Conservation (phyloP, 2,888 invertebrate species). For the Hedya salicella region DNA sequence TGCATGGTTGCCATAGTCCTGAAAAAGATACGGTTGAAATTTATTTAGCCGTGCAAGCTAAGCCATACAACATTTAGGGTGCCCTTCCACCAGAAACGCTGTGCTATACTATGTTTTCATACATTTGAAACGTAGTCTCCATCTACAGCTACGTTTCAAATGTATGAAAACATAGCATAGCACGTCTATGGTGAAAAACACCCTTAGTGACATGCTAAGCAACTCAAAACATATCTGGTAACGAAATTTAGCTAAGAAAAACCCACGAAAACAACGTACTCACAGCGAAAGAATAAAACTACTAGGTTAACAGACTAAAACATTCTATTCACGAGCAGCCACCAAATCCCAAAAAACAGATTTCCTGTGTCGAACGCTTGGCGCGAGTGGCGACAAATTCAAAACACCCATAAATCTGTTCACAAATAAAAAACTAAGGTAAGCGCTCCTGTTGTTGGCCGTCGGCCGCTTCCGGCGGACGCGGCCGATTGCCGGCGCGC, state of each 20-base stretch:
- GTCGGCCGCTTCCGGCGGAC: constrained; percentile 77
- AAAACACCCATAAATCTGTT: constrained; percentile 79
- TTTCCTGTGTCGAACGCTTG: constrained; percentile 73
- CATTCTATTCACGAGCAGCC: constrained; percentile 22
- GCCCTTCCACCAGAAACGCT: no score
- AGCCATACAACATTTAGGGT: no score
- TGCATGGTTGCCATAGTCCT: no score
- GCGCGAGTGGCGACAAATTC: constrained; percentile 74
- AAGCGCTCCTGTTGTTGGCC: constrained; percentile 82
- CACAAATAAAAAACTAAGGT: constrained; percentile 84
- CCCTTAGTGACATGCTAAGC: no score
- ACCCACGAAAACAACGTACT: background rate
- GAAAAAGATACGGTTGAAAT: no score
- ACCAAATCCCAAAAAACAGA: constrained; percentile 56
- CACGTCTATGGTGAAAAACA: no score
- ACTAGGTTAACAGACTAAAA: constrained; percentile 25
- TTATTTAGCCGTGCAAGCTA: no score
- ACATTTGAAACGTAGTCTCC: no score
- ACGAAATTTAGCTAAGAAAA: background rate
- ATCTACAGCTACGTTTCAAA: no score
- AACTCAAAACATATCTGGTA: no score
- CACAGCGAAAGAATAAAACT: constrained; percentile 9
- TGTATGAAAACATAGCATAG: no score
- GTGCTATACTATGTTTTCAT: no score
- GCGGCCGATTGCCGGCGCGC: constrained; percentile 76